A percentile compares a stretch with the other conserved stretches of the same genome.
These are phyloP conservation scores for Lamprotornis superbus DNA, from an alignment of 2,113 vertebrate genomes.

Conservation along the genomic window DNA sequence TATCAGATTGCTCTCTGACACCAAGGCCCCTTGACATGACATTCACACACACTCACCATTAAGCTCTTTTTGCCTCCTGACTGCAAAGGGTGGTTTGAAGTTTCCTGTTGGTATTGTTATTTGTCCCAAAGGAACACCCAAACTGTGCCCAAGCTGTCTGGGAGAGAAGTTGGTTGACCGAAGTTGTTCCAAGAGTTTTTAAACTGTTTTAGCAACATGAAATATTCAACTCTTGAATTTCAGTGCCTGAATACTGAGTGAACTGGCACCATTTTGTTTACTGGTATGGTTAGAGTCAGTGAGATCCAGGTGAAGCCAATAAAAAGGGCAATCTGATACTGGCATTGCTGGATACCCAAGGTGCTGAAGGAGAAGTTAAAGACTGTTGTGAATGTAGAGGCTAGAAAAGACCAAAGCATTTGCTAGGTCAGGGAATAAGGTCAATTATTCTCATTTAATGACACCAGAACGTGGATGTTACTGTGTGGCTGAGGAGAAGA, in stretches of 20 bases:
- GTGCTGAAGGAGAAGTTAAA: not conserved
- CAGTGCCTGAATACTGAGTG: not conserved
- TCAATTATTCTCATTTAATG: not conserved
- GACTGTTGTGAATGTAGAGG: not conserved
- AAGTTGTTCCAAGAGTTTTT: not conserved
- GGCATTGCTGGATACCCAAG: not conserved
- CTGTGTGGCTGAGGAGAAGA: not conserved
- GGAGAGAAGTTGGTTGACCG: not conserved
- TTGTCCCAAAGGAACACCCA: not conserved
- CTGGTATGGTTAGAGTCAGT: not conserved
- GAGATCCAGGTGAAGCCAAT: not conserved
- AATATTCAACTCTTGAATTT: not conserved
- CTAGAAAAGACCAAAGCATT: not conserved
- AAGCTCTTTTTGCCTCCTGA: not conserved
- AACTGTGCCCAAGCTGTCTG: not conserved
- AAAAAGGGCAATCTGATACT: not conserved
- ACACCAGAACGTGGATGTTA: not conserved
- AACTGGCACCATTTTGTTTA: not conserved
- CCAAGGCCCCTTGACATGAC: not conserved
- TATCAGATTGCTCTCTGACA: not conserved
- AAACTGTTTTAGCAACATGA: not conserved
- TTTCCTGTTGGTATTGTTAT: not conserved
- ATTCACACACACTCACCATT: not conserved
- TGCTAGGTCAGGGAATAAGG: not conserved
- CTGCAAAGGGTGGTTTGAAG: rapidly evolving